Base-by-base conservation (phyloP, 2,888 invertebrate genomes). In the Philopedon plagiatum region DNA sequence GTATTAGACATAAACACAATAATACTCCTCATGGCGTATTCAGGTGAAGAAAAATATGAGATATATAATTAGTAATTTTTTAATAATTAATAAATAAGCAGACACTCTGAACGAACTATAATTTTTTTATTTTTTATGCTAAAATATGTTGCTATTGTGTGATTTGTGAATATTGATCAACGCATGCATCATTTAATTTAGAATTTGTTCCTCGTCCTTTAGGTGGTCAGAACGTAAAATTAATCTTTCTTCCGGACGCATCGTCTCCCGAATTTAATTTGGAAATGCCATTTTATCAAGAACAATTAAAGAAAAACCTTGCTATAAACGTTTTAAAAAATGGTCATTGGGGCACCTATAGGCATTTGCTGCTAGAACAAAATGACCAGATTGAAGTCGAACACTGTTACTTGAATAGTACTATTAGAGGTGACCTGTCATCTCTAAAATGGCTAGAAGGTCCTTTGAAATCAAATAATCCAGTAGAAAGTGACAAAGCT, bases 361-460 rank as follows among this genome's bases (percentile, higher is more conserved):
- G 96, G 11, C 96, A 97, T 85, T 23, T 60, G 13, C 13, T 41
- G n/a, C 18, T 61, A 23, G 39, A 41, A 21, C 18, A 23, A 9
- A 15, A 7, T 26, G 4, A 15, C 5, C 83, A 84, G 0, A 85
- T 87, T 0, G 81, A 85, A 1, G 86, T 85, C 5, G 88, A 90
- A 74, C 94, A 96, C 82, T 93, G 92, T 0, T 95, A 90, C 83
- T 91, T 92, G 1, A 94, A 95, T 84, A 91, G 93, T 0, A 80
- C 90, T 11, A 91, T 92, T 0, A 89, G 93, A 64, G 98, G 98
- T 58, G 98, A 98, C 82, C 87, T 98, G 61, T 93, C 94, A 0
- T 92, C 94, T 0, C 82, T 98, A 44, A 88, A 86, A 9, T 96
- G 95, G 95, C 85, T 96, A 5, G 92, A 97, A 84, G 93, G 93